Evolutionary conservation across 2,888 invertebrate species (phyloP).

Genomic region (Ophonus ardosiacus): DNA sequence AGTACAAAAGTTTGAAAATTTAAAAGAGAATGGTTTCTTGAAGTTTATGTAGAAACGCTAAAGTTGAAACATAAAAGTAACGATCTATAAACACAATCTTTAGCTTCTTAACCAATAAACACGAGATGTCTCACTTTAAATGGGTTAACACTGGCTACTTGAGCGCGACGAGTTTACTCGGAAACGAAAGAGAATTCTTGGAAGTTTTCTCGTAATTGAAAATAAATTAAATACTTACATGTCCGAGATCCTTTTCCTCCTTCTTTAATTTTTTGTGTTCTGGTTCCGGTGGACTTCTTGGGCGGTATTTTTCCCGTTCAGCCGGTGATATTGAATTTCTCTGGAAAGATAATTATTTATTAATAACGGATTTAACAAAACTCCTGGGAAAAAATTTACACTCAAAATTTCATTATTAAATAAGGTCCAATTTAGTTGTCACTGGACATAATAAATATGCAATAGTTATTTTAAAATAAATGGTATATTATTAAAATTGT

Average conservation of each 20-base stretch:
- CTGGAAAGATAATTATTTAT: slow-evolving; percentile 74
- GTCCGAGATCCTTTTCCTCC: slow-evolving; percentile 88
- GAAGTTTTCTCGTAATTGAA: slow-evolving; percentile 11
- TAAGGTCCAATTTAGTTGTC: too few species aligned
- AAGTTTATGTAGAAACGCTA: slow-evolving; percentile 40
- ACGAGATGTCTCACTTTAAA: slow-evolving; percentile 39
- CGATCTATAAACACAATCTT: slow-evolving; percentile 50
- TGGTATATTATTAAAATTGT: too few species aligned
- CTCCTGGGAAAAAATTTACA: too few species aligned
- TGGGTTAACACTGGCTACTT: slow-evolving; percentile 2
- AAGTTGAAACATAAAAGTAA: slow-evolving; percentile 55
- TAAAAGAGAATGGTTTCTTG: slow-evolving; percentile 36
- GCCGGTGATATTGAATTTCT: slow-evolving; percentile 90
- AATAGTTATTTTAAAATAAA: too few species aligned
- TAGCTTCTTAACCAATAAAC: slow-evolving; percentile 59
- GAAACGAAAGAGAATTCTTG: slow-evolving; percentile 19
- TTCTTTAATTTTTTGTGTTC: slow-evolving; percentile 88
- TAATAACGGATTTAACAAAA: background rate
- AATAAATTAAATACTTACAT: slow-evolving; percentile 81
- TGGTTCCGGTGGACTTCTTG: slow-evolving; percentile 86
- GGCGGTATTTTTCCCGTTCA: slow-evolving; percentile 89
- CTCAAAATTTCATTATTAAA: too few species aligned
- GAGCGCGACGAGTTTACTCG: background rate
- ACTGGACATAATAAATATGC: too few species aligned
- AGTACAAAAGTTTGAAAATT: slow-evolving; percentile 42